Percentiles rank a stretch among this genome's conserved stretches.
phyloP scores from a whole-genome alignment of 2,113 vertebrate species.

The Percopsis transmontana region DNA sequence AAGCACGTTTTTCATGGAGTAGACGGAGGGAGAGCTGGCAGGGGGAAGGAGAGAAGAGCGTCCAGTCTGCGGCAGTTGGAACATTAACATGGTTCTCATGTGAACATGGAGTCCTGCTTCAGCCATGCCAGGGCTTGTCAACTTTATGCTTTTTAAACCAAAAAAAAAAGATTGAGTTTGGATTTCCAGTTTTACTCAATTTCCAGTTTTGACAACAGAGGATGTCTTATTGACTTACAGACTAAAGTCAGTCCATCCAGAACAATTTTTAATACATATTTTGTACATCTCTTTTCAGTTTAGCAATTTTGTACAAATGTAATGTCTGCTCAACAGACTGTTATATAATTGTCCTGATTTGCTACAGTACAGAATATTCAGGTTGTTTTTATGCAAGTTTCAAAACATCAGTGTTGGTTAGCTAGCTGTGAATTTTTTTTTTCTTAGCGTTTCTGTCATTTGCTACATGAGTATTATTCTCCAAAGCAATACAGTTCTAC shows the following conservation, averaged over 20 bases:
- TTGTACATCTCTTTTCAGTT: slow-evolving; percentile 40
- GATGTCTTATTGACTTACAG: slow-evolving; percentile 27
- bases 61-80: slow-evolving; percentile 54
- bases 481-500: slow-evolving; percentile 29
- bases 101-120: slow-evolving; percentile 48
- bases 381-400: slow-evolving; percentile 77
- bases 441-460: slow-evolving; percentile 28
- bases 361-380: slow-evolving; percentile 62
- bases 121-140: slow-evolving; percentile 55
- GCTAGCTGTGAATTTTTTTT: slow-evolving; percentile 8
- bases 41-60: slow-evolving; percentile 14
- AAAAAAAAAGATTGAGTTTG: slow-evolving; percentile 34
- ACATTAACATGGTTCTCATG: slow-evolving; percentile 58
- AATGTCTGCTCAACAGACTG: slow-evolving; percentile 39
- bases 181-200: slow-evolving; percentile 19
- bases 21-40: slow-evolving; percentile 56
- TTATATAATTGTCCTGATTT: slow-evolving; percentile 48
- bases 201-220: slow-evolving; percentile 37
- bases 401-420: slow-evolving; percentile 31
- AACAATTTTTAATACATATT: slow-evolving; percentile 39
- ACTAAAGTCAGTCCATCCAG: slow-evolving; percentile 42
- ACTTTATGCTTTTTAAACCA: slow-evolving; percentile 54
- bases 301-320: slow-evolving; percentile 35
- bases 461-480: slow-evolving; percentile 19
- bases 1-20: slow-evolving; percentile 71